Evolutionary conservation across 2,797 vertebrate genomes (phyloP), one percentile per base, ranked within the genome.

Genomic region (Australoheros facetus): DNA sequence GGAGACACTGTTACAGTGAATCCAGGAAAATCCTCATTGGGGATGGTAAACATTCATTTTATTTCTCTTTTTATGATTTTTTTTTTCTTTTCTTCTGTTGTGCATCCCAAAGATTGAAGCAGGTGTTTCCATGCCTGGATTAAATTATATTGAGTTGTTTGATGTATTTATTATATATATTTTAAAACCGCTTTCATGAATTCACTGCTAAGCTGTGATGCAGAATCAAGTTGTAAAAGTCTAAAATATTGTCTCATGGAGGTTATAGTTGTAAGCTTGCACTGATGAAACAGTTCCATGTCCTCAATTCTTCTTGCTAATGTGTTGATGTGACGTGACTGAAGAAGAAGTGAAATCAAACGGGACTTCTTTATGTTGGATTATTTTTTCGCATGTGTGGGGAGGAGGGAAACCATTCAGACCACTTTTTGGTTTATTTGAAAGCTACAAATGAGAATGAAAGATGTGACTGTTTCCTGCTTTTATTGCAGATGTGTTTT

Each of bases 71-170:
- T 26, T 6, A 16, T 28, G 12, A 6, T 51, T 12, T 17, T 62
- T 26, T 2, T 62, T 83, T 85, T 85, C 79, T 84, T 26, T 26
- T 26, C 26, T 26, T 30, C 88, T 81, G 39, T 56, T 21, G 51
- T 77, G 56, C 56, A 56, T 28, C 23, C 58, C 56, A 34, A 62
- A 77, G 55, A 34, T 78, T 73, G 28, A 28, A 11, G 55, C 60
- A 28, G 42, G 9, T 2, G 6, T 69, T 26, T 72, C 7, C 21
- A 12, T 28, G 21, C 42, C 48, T 69, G 26, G 19, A 69, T 21
- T 2, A 78, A 81, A 53, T 23, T 11, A 17, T 39, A 8, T 34
- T 59, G 32, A 16, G 48, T 16, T 2, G 6, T 69, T 45, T 57
- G 54, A 55, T 62, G 30, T 77, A 73, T 59, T 69, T 66, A 7